phyloP scores from a whole-genome alignment of 2,113 vertebrate genomes.

The Chunga burmeisteri region DNA sequence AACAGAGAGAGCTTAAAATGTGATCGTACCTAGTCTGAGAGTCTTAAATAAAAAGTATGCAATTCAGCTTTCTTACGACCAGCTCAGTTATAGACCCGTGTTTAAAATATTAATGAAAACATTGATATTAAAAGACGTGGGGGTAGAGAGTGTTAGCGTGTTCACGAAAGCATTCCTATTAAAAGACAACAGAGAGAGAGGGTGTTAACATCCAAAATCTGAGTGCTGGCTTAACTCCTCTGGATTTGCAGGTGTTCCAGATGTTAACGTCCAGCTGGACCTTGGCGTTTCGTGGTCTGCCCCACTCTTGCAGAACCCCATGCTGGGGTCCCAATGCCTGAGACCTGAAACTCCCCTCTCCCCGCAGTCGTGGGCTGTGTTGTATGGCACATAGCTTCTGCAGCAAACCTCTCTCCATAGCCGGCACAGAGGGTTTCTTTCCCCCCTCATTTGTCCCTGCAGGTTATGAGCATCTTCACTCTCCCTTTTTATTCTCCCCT shows the following conservation, averaged over 20 bases:
- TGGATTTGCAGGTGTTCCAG: neutral
- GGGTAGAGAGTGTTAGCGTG: neutral
- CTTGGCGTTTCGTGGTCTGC: neutral
- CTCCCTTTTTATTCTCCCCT: neutral
- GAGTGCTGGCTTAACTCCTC: neutral
- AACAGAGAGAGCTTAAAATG: neutral
- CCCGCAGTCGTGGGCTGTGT: fast-evolving
- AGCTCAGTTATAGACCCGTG: neutral
- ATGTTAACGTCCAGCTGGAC: neutral
- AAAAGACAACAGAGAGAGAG: neutral
- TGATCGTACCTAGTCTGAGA: neutral
- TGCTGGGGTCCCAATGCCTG: fast-evolving
- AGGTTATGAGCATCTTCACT: neutral
- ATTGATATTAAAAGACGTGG: neutral
- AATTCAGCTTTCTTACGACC: neutral
- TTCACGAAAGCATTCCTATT: neutral
- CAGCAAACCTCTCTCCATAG: neutral
- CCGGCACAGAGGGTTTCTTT: neutral
- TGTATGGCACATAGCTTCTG: neutral
- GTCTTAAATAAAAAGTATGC: neutral
- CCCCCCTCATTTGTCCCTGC: neutral
- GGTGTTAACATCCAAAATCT: neutral
- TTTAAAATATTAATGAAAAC: neutral
- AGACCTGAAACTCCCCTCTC: neutral
- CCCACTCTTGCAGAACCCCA: neutral